Evolutionary conservation across 2,888 invertebrate species (phyloP), one percentile per base, ranked within the genome.

Genomic region (Argyra leucocephala): DNA sequence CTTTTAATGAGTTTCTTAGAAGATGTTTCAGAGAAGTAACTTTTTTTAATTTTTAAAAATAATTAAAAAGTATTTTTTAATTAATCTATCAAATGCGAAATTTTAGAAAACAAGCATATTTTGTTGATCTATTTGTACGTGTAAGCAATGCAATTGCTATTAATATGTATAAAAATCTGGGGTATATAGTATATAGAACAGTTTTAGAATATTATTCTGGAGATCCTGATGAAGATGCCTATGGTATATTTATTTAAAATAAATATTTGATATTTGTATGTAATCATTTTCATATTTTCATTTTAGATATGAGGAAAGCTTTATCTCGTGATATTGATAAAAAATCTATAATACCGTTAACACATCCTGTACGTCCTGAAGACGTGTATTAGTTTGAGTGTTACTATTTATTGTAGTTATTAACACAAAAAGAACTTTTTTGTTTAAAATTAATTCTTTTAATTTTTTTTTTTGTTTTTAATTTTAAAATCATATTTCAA

Each of bases 121-220:
- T 99, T 81, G 98, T 99, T 21, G 99, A 99, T 78, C 83, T 99
- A 57, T 99, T 98, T 84, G 99, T 99, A 4, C 85, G 99, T 73
- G 95, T 97, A 15, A 97, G 96, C 75, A 99, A 99, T 79, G 89
- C 90, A 78, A 93, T 96, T 61, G 99, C 99, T 1, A 96, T 97
- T 65, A 92, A 93, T 74, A 97, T 99, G 96, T 99, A 99, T 78
- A 89, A 89, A 73, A 91, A 91, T 78, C 82, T 98, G 66, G 98
- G 97, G 23, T 99, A 99, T 76, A 94, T 93, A 71, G 92, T 98
- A 0, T 99, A 98, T 78, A 83, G 99, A 66, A 92, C 93, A 60
- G 97, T 99, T 61, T 81, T 99, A 71, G 97, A 97, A 78, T 99
- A 99, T 83, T 99, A 99, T 79, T 96, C 96, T 18, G 96, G 96